Base-by-base conservation (phyloP, 2,797 vertebrate genomes). In the Gymnocypris eckloni region DNA sequence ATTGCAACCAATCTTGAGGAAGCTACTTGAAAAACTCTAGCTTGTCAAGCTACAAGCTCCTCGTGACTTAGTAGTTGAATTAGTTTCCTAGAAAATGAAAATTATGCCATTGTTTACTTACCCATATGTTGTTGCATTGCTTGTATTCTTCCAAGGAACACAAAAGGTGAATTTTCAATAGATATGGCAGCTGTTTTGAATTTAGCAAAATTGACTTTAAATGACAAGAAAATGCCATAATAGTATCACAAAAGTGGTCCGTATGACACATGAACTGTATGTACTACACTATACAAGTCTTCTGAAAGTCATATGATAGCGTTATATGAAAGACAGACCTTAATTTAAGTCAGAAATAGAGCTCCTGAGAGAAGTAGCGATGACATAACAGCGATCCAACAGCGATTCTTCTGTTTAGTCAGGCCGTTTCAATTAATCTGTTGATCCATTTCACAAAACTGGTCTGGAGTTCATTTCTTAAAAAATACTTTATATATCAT, bases 1-100 rank as follows among this genome's bases (percentile, higher is more conserved):
- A 93, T 95, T 79, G 87, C 66, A 78, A 54, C 50, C 50, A 41
- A 12, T 81, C 66, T 69, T 52, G 80, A 81, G 80, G 48, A 81
- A 71, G 66, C 61, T 67, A 25, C 76, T 79, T 67, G 33, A 50
- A 54, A 45, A 52, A n/a, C n/a, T 70, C 13, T 54, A 50, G 37
- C 33, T 54, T 69, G 66, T 39, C 66, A 54, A 33, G 18, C 48
- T 54, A 18, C 3, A 81, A 45, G 33, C 52, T 39, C 20, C 75
- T 39, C 12, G 0, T 59, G 20, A 77, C 33, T 41, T 22, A 25
- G 54, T 78, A 78, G n/a, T 37, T 43, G 4, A 3, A 61, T 8
- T 16, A 43, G 13, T 43, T 79, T 39, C 28, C 37, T 25, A n/a
- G 41, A 70, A 69, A 78, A 59, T 25, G 0, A 3, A 54, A 25